Percentiles rank a stretch among this genome's conserved stretches.
Evolutionary conservation across 2,888 invertebrate genomes (phyloP).

Genomic region (Thalpophila matura): DNA sequence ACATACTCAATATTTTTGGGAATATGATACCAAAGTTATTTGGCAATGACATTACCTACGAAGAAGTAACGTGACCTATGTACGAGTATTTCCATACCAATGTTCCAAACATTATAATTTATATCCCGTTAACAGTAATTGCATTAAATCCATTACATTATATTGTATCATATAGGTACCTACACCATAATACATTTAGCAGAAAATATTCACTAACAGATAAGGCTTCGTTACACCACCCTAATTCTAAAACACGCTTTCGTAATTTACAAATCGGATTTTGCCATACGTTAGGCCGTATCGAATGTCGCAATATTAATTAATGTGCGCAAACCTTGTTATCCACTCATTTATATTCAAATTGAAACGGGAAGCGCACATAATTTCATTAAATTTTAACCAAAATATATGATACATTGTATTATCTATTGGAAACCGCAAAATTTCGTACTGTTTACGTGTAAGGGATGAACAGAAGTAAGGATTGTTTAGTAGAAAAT

Average conservation of each 20-base stretch:
- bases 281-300: conserved; percentile 46
- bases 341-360: conserved; percentile 82
- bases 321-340: conserved; percentile 71
- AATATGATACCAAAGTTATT: too few relatives aligned
- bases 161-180: too few relatives aligned
- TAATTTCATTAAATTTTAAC: conserved; percentile 77
- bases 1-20: too few relatives aligned
- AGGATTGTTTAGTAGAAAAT: conserved; percentile 30
- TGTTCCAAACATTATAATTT: conserved; percentile 6
- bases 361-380: conserved; percentile 74
- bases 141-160: neutral
- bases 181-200: neutral
- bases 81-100: too few relatives aligned
- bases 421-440: conserved; percentile 25
- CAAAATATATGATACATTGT: conserved; percentile 57
- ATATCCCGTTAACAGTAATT: conserved; percentile 18
- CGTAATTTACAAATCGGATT: conserved; percentile 53
- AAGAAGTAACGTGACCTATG: too few relatives aligned
- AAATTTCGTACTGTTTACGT: conserved; percentile 22
- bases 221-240: conserved; percentile 17
- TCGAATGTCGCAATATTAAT: conserved; percentile 73
- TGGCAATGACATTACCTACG: too few relatives aligned
- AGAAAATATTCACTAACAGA: neutral
- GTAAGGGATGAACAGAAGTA: conserved; percentile 10
- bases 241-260: conserved; percentile 46